Evolutionary conservation across 2,113 vertebrate genomes (phyloP).

Genomic region (Sula dactylatra): DNA sequence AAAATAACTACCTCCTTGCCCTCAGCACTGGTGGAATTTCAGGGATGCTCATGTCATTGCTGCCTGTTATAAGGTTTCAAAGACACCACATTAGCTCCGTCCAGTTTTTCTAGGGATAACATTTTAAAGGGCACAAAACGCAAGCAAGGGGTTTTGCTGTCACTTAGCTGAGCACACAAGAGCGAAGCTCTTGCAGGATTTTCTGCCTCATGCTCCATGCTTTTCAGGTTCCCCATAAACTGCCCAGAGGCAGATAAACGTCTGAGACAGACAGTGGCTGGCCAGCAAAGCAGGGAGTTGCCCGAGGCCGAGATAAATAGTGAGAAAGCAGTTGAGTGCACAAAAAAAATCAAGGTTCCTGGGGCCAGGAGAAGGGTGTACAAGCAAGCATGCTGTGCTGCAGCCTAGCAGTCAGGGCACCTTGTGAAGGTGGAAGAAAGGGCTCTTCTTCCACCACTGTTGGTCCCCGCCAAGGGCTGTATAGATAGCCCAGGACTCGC

Average conservation of each 20-base stretch:
- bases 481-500: background rate
- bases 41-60: background rate
- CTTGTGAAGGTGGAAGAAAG: accelerated
- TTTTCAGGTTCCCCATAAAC: background rate
- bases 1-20: background rate
- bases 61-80: background rate
- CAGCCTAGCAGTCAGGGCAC: background rate
- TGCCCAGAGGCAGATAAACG: background rate
- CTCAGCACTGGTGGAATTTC: background rate
- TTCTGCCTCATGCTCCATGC: background rate
- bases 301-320: background rate
- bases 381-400: accelerated
- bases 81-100: background rate
- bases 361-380: background rate
- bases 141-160: background rate
- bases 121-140: background rate
- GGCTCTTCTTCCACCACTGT: background rate
- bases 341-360: background rate
- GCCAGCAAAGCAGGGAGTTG: background rate
- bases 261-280: background rate
- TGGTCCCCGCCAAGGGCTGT: background rate
- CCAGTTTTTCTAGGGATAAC: background rate
- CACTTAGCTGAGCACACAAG: background rate
- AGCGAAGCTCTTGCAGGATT: background rate
- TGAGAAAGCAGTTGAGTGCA: background rate